Evolutionary conservation across 2,113 vertebrate genomes (phyloP).

Genomic region (Rallus limicola): DNA sequence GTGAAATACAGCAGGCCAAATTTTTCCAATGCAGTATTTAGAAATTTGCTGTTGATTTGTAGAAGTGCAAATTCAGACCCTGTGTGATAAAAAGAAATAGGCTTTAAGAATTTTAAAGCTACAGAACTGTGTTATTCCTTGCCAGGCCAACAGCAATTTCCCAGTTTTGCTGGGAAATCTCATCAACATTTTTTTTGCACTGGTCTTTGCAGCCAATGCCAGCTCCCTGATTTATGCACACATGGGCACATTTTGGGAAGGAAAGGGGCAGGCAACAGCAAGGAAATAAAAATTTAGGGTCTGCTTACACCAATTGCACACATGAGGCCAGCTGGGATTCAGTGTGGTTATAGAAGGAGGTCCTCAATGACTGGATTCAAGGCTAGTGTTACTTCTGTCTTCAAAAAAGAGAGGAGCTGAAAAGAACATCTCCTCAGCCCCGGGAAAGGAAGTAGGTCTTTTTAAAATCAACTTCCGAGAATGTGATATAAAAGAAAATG

Average conservation of each 20-base stretch:
- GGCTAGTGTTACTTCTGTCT: neutral
- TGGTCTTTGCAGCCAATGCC: accelerated
- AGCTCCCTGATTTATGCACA: accelerated
- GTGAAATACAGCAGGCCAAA: neutral
- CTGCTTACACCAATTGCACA: neutral
- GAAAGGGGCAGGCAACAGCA: neutral
- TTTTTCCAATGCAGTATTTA: neutral
- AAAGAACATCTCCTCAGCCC: neutral
- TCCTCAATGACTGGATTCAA: neutral
- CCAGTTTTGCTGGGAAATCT: neutral
- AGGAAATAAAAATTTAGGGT: neutral
- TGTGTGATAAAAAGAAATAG: neutral
- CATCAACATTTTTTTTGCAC: neutral
- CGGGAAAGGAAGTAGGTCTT: neutral
- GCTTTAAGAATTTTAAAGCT: neutral
- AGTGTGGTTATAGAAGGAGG: neutral
- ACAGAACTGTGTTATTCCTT: neutral
- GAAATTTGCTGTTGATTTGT: neutral
- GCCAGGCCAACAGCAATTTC: accelerated
- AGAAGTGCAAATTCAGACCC: neutral
- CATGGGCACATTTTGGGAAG: neutral
- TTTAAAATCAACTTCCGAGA: neutral
- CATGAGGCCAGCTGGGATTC: neutral
- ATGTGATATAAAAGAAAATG: neutral
- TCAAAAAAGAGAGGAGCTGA: neutral